Conservation (phyloP, 1,140 invertebrate genomes). For the Neuroterus valhalla region DNA sequence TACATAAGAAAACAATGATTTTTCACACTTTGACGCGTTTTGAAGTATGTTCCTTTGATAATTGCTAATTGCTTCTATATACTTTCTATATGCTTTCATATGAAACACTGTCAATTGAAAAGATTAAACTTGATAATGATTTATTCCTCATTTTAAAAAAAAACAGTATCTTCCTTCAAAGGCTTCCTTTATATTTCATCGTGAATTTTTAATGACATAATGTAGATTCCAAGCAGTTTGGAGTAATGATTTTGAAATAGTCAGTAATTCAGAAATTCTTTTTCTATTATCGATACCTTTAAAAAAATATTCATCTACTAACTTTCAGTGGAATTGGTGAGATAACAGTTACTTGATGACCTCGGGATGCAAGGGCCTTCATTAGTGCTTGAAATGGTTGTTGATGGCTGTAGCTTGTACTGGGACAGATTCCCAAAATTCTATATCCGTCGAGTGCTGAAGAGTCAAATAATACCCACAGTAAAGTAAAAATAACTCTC, state of each 20-base stretch:
- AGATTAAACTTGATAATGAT: too few relatives aligned
- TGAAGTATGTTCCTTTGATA: too few relatives aligned
- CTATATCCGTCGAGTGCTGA: slow-evolving; percentile 48
- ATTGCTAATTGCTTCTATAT: too few relatives aligned
- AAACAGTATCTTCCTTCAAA: too few relatives aligned
- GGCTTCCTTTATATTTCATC: too few relatives aligned
- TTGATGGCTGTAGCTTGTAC: slow-evolving; percentile 77
- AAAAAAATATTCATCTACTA: slow-evolving; percentile 40
- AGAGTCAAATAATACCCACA: slow-evolving; percentile 31
- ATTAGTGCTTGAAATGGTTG: slow-evolving; percentile 77
- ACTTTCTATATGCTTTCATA: too few relatives aligned
- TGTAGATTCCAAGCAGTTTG: too few relatives aligned
- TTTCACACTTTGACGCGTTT: too few relatives aligned
- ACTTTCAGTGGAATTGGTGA: slow-evolving; percentile 75
- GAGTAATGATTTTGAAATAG: not conserved
- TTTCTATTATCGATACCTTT: not conserved
- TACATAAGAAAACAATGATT: too few relatives aligned
- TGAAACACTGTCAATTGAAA: too few relatives aligned
- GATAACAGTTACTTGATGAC: slow-evolving; percentile 78
- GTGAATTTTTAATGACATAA: too few relatives aligned
- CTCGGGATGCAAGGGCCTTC: slow-evolving; percentile 75
- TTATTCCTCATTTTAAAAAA: too few relatives aligned
- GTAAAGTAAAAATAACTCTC: slow-evolving; percentile 34
- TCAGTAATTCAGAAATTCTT: not conserved
- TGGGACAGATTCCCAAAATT: slow-evolving; percentile 74